A percentile compares a stretch with the other conserved stretches of the same genome.
Conservation (phyloP, 2,113 vertebrate species). For the Passer domesticus region DNA sequence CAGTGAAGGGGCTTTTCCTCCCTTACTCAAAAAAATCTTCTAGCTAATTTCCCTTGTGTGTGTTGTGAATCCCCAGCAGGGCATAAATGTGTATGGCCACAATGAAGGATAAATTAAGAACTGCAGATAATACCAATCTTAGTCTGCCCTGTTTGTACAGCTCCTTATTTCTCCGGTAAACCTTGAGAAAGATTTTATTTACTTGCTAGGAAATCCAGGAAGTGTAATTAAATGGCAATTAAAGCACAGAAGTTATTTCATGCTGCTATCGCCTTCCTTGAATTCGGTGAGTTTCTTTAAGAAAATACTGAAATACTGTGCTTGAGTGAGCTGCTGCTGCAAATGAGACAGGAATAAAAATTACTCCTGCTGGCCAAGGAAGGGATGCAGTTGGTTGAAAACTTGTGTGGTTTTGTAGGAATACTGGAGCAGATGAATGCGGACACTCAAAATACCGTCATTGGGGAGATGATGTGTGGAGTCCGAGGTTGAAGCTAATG, state of each 20-base stretch:
- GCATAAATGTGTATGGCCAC: neutral
- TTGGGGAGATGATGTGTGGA: neutral
- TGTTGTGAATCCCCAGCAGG: neutral
- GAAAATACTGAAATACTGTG: conserved; percentile 56
- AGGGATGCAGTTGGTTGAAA: conserved; percentile 40
- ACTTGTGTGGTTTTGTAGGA: conserved; percentile 9
- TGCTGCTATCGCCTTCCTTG: conserved; percentile 73
- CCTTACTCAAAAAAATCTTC: neutral
- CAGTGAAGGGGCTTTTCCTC: neutral
- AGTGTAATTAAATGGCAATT: conserved; percentile 79
- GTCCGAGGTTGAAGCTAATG: neutral
- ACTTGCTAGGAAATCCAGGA: conserved; percentile 45
- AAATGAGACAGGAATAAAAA: conserved; percentile 68
- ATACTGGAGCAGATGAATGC: conserved; percentile 40
- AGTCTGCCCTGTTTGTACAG: neutral
- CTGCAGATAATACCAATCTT: neutral
- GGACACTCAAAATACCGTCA: neutral
- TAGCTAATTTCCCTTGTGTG: neutral
- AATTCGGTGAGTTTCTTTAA: conserved; percentile 71
- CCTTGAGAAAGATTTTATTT: conserved; percentile 42
- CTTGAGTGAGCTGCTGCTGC: conserved; percentile 63
- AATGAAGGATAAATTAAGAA: neutral
- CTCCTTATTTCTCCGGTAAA: neutral
- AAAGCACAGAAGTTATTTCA: conserved; percentile 68
- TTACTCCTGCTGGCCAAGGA: conserved; percentile 39